Evolutionary conservation across 2,888 invertebrate genomes (phyloP).

Genomic region (Parnassius apollo): DNA sequence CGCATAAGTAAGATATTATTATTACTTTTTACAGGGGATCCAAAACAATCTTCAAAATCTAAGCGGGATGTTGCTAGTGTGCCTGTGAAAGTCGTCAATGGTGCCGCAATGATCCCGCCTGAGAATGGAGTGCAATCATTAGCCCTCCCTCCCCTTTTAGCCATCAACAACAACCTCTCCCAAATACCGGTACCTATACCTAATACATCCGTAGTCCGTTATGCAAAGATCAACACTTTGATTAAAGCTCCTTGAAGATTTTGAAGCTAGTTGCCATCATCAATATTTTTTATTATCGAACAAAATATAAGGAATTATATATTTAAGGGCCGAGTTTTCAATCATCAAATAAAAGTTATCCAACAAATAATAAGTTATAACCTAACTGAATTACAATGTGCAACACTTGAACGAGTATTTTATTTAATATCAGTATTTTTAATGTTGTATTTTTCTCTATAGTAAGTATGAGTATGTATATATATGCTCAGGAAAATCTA

Average conservation of each 20-base stretch:
- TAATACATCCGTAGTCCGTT: conserved; percentile 66
- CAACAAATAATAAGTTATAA: no score
- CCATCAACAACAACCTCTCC: conserved; percentile 59
- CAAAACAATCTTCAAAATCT: conserved; percentile 24
- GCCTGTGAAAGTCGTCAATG: conserved; percentile 49
- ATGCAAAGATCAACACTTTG: conserved; percentile 63
- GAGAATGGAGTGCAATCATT: conserved; percentile 56
- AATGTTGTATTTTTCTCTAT: no score
- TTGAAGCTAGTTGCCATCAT: no score
- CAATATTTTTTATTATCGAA: background rate
- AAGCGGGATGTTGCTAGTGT: conserved; percentile 38
- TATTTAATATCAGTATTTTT: no score
- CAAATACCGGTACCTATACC: conserved; percentile 68
- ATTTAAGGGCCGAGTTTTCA: no score
- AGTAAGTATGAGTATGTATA: no score
- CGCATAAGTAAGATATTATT: no score
- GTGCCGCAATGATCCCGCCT: conserved; percentile 54
- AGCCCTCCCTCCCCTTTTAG: conserved; percentile 55
- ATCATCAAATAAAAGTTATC: no score
- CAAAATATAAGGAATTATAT: background rate
- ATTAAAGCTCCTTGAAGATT: conserved; percentile 33
- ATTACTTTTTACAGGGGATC: conserved; percentile 1
- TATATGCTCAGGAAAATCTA: no score
- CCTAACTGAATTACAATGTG: no score
- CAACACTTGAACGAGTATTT: no score